Evolutionary conservation across 2,888 invertebrate species (phyloP).

Genomic region (Xylocampa areola): DNA sequence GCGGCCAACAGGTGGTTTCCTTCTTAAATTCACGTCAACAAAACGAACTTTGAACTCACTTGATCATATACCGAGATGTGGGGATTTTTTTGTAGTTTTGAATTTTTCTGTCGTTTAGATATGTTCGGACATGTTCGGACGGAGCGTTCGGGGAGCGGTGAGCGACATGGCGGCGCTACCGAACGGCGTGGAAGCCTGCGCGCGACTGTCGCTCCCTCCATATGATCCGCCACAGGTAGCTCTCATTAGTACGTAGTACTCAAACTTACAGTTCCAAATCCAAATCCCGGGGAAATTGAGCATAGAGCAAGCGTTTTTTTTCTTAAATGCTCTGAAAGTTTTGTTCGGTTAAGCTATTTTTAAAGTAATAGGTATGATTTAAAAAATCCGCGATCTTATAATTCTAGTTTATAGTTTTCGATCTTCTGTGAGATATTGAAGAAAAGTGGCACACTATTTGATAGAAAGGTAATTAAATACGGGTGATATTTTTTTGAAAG

Average conservation of each 20-base stretch:
- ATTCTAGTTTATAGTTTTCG: no score
- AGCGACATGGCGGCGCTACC: constrained; percentile 80
- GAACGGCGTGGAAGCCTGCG: constrained; percentile 86
- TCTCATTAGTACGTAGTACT: constrained; percentile 74
- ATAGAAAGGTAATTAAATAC: no score
- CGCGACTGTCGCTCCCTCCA: constrained; percentile 82
- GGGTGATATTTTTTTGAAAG: no score
- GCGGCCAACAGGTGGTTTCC: constrained; percentile 85
- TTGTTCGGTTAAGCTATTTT: constrained; percentile 2
- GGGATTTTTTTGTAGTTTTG: constrained; percentile 26
- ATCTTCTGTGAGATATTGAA: no score
- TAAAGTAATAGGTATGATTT: no score
- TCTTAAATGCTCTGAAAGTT: constrained; percentile 43
- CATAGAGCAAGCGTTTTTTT: constrained; percentile 59
- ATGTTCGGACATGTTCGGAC: constrained; percentile 68
- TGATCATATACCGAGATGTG: constrained; percentile 36
- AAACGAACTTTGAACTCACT: constrained; percentile 44
- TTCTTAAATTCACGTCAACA: constrained; percentile 55
- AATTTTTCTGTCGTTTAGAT: constrained; percentile 59
- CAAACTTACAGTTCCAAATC: constrained; percentile 73
- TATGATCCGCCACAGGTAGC: constrained; percentile 87
- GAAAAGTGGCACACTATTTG: no score
- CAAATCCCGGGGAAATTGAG: constrained; percentile 71
- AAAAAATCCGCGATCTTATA: no score
- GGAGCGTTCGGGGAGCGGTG: constrained; percentile 71